A percentile compares a stretch with the other conserved stretches of the same genome.
Evolutionary conservation across 1,140 invertebrate genomes (phyloP).

Genomic region (Caerostris darwini): DNA sequence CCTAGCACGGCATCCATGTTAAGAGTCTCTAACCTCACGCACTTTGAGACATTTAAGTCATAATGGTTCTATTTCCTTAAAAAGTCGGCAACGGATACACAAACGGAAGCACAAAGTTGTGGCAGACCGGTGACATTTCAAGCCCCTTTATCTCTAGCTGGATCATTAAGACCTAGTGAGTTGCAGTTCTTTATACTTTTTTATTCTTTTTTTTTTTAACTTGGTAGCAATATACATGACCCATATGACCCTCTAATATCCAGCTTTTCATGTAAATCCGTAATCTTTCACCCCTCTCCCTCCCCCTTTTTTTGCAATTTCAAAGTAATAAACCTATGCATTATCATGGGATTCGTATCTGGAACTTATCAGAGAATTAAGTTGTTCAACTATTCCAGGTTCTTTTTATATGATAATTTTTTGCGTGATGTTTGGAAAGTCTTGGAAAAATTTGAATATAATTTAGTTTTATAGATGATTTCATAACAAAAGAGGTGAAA

Average conservation of each 20-base stretch:
- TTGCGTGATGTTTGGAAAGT: too few species aligned
- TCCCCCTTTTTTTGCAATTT: neutral
- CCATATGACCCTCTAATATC: neutral
- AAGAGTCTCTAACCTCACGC: slow-evolving; percentile 42
- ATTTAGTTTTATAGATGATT: too few species aligned
- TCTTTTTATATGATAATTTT: too few species aligned
- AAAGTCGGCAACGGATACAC: slow-evolving; percentile 55
- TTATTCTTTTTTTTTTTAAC: neutral
- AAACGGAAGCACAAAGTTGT: slow-evolving; percentile 36
- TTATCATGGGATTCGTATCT: neutral
- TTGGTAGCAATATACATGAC: neutral
- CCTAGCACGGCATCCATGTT: slow-evolving; percentile 58
- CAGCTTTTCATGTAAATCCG: neutral
- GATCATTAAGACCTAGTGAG: slow-evolving; percentile 35
- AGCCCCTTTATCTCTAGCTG: neutral
- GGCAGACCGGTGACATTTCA: neutral
- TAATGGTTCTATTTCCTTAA: slow-evolving; percentile 65
- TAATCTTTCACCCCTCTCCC: neutral
- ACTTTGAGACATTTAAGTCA: slow-evolving; percentile 59
- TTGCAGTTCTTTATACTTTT: slow-evolving; percentile 1
- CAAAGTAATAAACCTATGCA: neutral
- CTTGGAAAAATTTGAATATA: too few species aligned
- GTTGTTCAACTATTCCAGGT: too few species aligned
- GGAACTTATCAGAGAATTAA: neutral
- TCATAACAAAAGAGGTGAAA: too few species aligned